Evolutionary conservation across 1,140 invertebrate genomes (phyloP).

Genomic region (Cydia splendana): DNA sequence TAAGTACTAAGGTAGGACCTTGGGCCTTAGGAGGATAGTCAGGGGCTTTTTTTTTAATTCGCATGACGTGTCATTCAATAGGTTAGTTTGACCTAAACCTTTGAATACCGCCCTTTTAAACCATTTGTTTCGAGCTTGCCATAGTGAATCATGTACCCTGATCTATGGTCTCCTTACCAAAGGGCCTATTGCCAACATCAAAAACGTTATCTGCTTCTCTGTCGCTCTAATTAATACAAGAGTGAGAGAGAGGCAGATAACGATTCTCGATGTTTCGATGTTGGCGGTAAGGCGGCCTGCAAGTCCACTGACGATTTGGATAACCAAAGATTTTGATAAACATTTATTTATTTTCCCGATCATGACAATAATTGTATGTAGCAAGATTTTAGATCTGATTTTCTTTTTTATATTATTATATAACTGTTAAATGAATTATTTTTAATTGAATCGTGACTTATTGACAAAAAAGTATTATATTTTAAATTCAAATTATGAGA

Average conservation of each 20-base stretch:
- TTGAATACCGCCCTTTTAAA: neutral
- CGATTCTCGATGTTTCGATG: no score
- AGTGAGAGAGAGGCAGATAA: no score
- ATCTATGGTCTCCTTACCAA: neutral
- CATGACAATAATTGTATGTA: slow-evolving; percentile 56
- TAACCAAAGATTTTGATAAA: slow-evolving; percentile 45
- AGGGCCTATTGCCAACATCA: neutral
- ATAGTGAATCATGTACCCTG: neutral
- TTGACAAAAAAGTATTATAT: slow-evolving; percentile 21
- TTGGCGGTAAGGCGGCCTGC: no score
- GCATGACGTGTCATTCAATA: no score
- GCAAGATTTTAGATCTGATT: slow-evolving; percentile 39
- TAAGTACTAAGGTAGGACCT: no score
- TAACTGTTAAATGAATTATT: slow-evolving; percentile 35
- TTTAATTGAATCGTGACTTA: slow-evolving; percentile 28
- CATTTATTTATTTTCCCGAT: slow-evolving; percentile 39
- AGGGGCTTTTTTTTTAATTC: no score
- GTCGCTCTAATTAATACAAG: no score
- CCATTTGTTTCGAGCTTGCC: neutral
- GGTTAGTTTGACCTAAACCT: neutral
- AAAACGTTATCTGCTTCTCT: no score
- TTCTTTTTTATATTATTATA: slow-evolving; percentile 36
- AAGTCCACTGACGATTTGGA: slow-evolving; percentile 8
- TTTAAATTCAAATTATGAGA: slow-evolving; percentile 6
- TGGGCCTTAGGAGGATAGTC: no score